Base-by-base conservation (phyloP, 2,888 invertebrate species). In the Troglohyphantes excavatus region DNA sequence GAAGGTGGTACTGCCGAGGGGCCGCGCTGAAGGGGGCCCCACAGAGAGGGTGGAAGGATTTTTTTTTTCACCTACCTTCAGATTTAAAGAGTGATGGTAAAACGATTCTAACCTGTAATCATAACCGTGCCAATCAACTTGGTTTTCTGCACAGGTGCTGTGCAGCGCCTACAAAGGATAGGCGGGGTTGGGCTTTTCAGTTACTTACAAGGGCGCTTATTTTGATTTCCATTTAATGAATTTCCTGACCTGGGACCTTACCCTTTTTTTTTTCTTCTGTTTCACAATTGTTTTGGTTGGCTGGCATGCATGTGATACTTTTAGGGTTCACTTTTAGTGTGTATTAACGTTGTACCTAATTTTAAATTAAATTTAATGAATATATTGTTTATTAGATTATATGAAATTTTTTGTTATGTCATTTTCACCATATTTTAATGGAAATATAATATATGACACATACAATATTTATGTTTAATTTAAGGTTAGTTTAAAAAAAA, bases 81-180 rank as follows among this genome's bases (percentile, higher is more conserved):
- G n/a, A 46, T 17, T 33, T 13, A 39, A 72, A 86, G 86, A 78
- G 70, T 70, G 86, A 86, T 86, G 78, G 63, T 78, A 72, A 70
- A 68, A 27, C 43, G 70, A 70, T 33, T 61, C 67, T 67, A 86
- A 86, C 86, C 86, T 86, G 68, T 43, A 86, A 78, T 86, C 86
- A 86, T 59, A 53, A 61, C 27, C 27, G 27, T 78, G 86, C n/a
- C 27, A 68, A 27, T 81, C 68, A 17, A 39, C 2, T 76, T 79
- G 17, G 29, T 26, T 46, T 53, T 23, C 19, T 21, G 78, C 27
- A 86, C 86, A 86, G 78, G 86, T 86, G 83, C 43, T 26, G 26
- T 26, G 59, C 73, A 13, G n/a, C 0, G 67, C 21, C 13, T n/a
- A 39, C 7, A n/a, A 39, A 39, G 17, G n/a, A 39, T 39, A 11